These are phyloP conservation scores for Poecilia wingei DNA, from an alignment of 2,797 vertebrate species.

Conservation along the genomic window DNA sequence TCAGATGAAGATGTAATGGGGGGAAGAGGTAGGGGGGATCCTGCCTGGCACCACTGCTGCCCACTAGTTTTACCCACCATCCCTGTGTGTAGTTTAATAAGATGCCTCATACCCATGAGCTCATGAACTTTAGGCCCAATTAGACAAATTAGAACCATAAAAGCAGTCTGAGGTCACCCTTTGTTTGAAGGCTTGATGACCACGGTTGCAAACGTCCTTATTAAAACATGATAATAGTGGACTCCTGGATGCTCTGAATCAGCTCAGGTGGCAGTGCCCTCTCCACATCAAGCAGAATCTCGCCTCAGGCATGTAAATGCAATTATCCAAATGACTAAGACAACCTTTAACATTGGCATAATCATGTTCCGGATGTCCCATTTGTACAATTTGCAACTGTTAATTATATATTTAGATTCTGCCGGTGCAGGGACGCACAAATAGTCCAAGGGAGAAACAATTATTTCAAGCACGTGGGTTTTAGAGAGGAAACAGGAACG, in stretches of 20 bases:
- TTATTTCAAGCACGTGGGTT: slow-evolving; percentile 27
- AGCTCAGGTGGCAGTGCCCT: slow-evolving; percentile 40
- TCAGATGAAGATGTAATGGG: slow-evolving; percentile 40
- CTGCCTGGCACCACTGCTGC: slow-evolving; percentile 33
- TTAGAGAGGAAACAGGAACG: slow-evolving; percentile 40
- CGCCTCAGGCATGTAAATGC: slow-evolving; percentile 54
- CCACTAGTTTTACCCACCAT: slow-evolving; percentile 53
- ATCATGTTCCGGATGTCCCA: slow-evolving; percentile 51
- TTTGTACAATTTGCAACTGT: slow-evolving; percentile 63
- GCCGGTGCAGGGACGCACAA: background rate
- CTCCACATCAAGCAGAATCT: slow-evolving; percentile 49
- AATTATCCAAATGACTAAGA: slow-evolving; percentile 72
- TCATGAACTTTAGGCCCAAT: slow-evolving; percentile 64
- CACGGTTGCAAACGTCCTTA: slow-evolving; percentile 59
- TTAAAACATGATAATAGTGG: slow-evolving; percentile 69
- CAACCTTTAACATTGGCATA: slow-evolving; percentile 62
- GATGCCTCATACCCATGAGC: slow-evolving; percentile 54
- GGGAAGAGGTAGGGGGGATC: background rate
- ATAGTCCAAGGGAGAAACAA: slow-evolving; percentile 35
- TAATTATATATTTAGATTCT: slow-evolving; percentile 68
- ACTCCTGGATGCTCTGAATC: slow-evolving; percentile 31
- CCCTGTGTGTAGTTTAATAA: slow-evolving; percentile 54
- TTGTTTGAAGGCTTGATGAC: slow-evolving; percentile 61
- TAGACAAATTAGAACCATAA: slow-evolving; percentile 76
- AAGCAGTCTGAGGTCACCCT: slow-evolving; percentile 32